phyloP scores from a whole-genome alignment of 1,140 invertebrate species.

The Geopemphigus sp. region DNA sequence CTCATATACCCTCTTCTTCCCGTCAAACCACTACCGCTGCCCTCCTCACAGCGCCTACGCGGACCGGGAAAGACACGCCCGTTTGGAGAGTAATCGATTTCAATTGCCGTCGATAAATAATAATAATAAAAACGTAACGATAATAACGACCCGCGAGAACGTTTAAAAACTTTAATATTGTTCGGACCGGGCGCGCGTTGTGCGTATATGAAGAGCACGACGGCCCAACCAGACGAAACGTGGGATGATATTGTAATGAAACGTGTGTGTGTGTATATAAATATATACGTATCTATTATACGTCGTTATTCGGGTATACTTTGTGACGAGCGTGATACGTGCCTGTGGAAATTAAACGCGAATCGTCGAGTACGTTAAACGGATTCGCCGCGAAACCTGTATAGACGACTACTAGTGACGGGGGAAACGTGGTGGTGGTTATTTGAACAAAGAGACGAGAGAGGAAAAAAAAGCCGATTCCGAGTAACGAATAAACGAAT shows the following conservation, averaged over 20 bases:
- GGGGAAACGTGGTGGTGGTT: too few species aligned
- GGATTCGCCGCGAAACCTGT: not conserved
- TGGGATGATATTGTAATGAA: too few species aligned
- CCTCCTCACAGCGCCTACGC: too few species aligned
- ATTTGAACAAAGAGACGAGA: too few species aligned
- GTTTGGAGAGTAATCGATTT: conserved; percentile 18
- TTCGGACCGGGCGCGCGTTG: not conserved
- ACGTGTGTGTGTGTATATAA: too few species aligned
- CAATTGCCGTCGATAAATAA: conserved; percentile 2
- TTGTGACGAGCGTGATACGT: not conserved
- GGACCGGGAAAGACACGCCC: too few species aligned
- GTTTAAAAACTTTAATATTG: not conserved
- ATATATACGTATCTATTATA: too few species aligned
- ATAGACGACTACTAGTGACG: not conserved
- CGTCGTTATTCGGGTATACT: not conserved
- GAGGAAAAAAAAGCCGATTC: too few species aligned
- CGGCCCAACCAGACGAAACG: not conserved
- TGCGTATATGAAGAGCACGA: too few species aligned
- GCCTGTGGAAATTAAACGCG: not conserved
- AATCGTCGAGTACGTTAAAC: not conserved
- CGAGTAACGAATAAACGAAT: too few species aligned
- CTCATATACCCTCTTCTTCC: not conserved
- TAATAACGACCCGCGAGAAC: not conserved
- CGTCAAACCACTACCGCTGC: too few species aligned
- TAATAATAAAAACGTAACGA: not conserved